Conservation (phyloP, 1,140 invertebrate species). For the Nebria ingens region DNA sequence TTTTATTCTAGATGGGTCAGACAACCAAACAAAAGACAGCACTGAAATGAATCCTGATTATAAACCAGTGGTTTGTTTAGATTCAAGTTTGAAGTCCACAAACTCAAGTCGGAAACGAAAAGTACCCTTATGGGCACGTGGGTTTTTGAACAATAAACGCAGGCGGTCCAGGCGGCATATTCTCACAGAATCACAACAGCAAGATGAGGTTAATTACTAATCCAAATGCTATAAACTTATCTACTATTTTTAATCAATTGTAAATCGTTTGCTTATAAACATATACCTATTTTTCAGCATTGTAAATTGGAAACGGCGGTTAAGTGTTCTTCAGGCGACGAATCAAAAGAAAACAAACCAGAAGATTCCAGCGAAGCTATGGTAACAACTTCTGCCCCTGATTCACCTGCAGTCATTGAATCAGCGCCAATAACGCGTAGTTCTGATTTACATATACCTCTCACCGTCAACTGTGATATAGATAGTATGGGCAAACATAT, state of each 20-base stretch:
- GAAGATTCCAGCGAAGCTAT: no score
- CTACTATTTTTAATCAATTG: conserved; percentile 6
- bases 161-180: not conserved
- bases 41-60: conserved; percentile 10
- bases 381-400: no score
- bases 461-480: conserved; percentile 30
- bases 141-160: conserved; percentile 29
- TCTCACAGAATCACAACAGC: not conserved
- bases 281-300: no score
- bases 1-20: conserved; percentile 11
- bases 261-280: no score
- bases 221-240: not conserved
- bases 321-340: conserved; percentile 38
- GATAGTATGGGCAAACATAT: conserved; percentile 19
- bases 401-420: conserved; percentile 23
- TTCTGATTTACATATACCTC: conserved; percentile 22
- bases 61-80: conserved; percentile 20
- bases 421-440: conserved; percentile 31
- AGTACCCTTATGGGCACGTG: conserved; percentile 35
- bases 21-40: conserved; percentile 12
- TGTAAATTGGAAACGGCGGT: no score
- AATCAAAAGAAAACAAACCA: conserved; percentile 43
- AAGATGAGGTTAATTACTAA: conserved; percentile 3
- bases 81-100: conserved; percentile 15
- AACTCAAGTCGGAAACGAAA: conserved; percentile 32